Conservation (phyloP, 1,140 invertebrate species). For the Tachypleus tridentatus region DNA sequence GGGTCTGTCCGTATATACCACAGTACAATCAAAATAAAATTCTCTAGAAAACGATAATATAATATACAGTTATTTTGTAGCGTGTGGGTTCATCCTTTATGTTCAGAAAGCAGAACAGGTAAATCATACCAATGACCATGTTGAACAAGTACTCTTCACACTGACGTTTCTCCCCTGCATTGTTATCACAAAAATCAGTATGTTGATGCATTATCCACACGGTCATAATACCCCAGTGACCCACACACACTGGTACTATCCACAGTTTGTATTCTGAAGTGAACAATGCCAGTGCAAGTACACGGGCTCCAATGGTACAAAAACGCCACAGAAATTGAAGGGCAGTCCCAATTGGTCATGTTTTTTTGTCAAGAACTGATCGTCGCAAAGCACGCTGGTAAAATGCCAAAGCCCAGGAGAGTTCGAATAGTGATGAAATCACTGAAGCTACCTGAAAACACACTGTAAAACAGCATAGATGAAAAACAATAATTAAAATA, state of each 20-base stretch:
- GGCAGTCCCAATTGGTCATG: slow-evolving; percentile 28
- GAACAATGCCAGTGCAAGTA: slow-evolving; percentile 26
- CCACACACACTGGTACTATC: slow-evolving; percentile 26
- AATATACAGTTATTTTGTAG: slow-evolving; percentile 34
- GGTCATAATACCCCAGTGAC: slow-evolving; percentile 40
- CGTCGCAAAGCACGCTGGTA: slow-evolving; percentile 39
- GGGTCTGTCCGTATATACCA: slow-evolving; percentile 32
- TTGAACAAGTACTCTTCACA: slow-evolving; percentile 37
- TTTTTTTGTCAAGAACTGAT: slow-evolving; percentile 33
- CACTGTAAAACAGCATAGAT: slow-evolving; percentile 13
- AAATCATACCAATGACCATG: slow-evolving; percentile 37
- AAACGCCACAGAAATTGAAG: slow-evolving; percentile 38
- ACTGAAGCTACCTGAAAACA: slow-evolving; percentile 23
- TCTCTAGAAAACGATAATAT: slow-evolving; percentile 37
- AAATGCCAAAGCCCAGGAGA: slow-evolving; percentile 36
- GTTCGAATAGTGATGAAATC: slow-evolving; percentile 29
- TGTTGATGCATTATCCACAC: slow-evolving; percentile 38
- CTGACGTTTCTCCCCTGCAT: slow-evolving; percentile 20
- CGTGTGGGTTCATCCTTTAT: slow-evolving; percentile 37
- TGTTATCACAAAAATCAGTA: slow-evolving; percentile 32
- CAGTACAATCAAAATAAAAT: slow-evolving; percentile 34
- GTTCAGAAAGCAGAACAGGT: slow-evolving; percentile 41
- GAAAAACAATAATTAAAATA: background rate
- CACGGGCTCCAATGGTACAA: slow-evolving; percentile 22
- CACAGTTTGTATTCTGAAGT: slow-evolving; percentile 24